phyloP scores from a whole-genome alignment of 2,888 invertebrate species.

The Gonocerus acuteangulatus region DNA sequence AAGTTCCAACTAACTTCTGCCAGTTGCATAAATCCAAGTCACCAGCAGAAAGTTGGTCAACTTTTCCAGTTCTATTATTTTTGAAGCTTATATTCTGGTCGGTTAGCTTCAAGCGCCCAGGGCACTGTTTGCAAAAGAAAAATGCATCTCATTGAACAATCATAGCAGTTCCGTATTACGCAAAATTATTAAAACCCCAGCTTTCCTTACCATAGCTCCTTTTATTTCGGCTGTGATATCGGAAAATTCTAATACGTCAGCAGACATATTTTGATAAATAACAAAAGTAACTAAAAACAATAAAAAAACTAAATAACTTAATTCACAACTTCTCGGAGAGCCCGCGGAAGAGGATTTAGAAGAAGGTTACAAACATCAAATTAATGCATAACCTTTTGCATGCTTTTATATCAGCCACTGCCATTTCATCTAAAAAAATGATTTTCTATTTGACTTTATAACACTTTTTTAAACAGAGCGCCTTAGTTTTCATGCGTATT shows the following conservation, averaged over 20 bases:
- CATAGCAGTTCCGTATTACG: slow-evolving; percentile 17
- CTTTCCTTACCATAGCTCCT: slow-evolving; percentile 83
- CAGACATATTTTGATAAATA: too few species aligned
- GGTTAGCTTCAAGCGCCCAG: slow-evolving; percentile 85
- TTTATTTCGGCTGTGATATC: slow-evolving; percentile 78
- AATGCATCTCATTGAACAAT: slow-evolving; percentile 9
- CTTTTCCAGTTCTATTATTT: slow-evolving; percentile 92
- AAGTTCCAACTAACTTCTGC: slow-evolving; percentile 82
- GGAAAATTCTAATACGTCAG: slow-evolving; percentile 77
- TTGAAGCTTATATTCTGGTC: slow-evolving; percentile 87
- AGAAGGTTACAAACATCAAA: neutral
- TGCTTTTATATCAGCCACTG: too few species aligned
- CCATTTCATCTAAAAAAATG: too few species aligned
- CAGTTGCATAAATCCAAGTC: slow-evolving; percentile 89
- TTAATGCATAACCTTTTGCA: neutral
- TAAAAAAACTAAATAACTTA: neutral
- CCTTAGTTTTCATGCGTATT: too few species aligned
- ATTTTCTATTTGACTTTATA: too few species aligned
- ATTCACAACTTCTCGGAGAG: neutral
- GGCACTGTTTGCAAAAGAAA: slow-evolving; percentile 62
- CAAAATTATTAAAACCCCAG: neutral
- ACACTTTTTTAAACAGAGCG: too few species aligned
- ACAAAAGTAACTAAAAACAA: too few species aligned
- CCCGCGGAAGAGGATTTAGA: neutral
- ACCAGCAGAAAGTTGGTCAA: slow-evolving; percentile 73